phyloP scores from a whole-genome alignment of 2,888 invertebrate species.

The Drosophila borborema region DNA sequence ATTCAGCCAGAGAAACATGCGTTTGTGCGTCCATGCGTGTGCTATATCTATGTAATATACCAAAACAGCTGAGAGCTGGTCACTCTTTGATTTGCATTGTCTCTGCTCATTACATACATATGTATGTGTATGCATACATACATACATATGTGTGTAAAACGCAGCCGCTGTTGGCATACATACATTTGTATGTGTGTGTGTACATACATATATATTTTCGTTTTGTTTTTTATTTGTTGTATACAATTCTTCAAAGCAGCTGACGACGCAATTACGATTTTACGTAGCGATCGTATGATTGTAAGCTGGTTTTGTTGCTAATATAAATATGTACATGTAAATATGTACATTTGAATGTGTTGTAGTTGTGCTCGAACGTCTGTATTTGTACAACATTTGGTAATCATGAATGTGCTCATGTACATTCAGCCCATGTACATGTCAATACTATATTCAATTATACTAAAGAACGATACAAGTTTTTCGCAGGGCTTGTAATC shows the following conservation, averaged over 20 bases:
- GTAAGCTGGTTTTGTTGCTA: slow-evolving; percentile 10
- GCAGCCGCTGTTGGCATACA: neutral
- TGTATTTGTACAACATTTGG: neutral
- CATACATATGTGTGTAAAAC: neutral
- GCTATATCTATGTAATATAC: slow-evolving; percentile 16
- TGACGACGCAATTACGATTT: slow-evolving; percentile 25
- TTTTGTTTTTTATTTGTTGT: slow-evolving; percentile 3
- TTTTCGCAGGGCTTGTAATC: neutral
- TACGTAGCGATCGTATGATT: slow-evolving; percentile 24
- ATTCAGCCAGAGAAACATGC: neutral
- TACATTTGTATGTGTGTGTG: neutral
- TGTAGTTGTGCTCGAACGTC: neutral
- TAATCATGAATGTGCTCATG: neutral
- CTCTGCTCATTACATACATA: neutral
- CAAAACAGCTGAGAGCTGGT: slow-evolving; percentile 36
- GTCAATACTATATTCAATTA: neutral
- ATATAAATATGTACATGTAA: neutral
- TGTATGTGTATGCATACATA: too few relatives aligned
- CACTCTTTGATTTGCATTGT: slow-evolving; percentile 14
- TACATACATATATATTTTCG: neutral
- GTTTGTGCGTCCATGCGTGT: neutral
- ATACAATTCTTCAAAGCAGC: slow-evolving; percentile 14
- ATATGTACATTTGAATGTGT: neutral
- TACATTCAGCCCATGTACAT: neutral
- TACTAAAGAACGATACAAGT: neutral